Evolutionary conservation across 1,140 invertebrate genomes (phyloP), one percentile per base, ranked within the genome.

Genomic region (Heliconius himera): DNA sequence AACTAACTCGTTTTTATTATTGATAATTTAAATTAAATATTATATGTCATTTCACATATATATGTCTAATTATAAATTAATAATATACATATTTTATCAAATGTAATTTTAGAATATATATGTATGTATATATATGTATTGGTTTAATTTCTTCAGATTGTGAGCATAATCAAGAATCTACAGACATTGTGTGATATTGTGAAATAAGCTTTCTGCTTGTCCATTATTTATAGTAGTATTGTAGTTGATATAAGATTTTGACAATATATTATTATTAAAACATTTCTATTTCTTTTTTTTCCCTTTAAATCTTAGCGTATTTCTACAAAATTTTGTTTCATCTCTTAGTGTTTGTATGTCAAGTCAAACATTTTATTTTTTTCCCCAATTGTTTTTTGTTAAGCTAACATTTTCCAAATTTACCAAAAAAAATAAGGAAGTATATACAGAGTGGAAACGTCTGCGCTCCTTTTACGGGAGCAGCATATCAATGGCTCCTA

Each of bases 141-240:
- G 5, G 6, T 36, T 36, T 36, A 36, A 36, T 36, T 36, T 36
- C 6, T n/a, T 60, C 71, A 71, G 49, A 77, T 71, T 79, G 77
- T 83, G 79, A 80, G 74, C 81, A 84, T 51, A 77, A 77, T 76
- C 77, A 70, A 73, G 83, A 85, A 75, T 70, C 56, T 73, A 54
- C 71, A 80, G 83, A 82, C 77, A 84, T 81, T 78, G 75, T 78
- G 79, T 81, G 77, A 84, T 84, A 82, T 81, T 79, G 74, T 79
- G 80, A 70, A 75, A 78, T 75, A 81, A 81, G 77, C 73, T 81
- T 78, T 73, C 41, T 38, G 77, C 77, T 78, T 81, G 76, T 81
- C 76, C 73, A 78, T 76, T 78, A 78, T 46, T 75, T 74, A 76
- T 78, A 77, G 73, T 56, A 41, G 72, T 74, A 66, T 74, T 71